phyloP scores from a whole-genome alignment of 2,888 invertebrate species.

The Scaptomyza flava region DNA sequence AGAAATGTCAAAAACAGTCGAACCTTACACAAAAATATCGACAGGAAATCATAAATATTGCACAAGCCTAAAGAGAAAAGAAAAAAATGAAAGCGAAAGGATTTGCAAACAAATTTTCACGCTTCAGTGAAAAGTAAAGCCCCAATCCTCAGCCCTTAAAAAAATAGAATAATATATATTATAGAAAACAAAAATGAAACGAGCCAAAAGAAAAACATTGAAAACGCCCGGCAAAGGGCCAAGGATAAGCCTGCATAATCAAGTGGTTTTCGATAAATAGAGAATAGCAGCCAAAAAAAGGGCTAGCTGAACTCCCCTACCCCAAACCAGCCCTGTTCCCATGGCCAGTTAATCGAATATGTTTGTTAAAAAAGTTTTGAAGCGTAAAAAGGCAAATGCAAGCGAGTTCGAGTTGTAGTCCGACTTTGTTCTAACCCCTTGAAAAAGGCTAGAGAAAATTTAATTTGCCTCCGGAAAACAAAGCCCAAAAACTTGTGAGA shows the following conservation, averaged over 20 bases:
- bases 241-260: slow-evolving; percentile 80
- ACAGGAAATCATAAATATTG: slow-evolving; percentile 69
- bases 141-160: slow-evolving; percentile 12
- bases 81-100: slow-evolving; percentile 47
- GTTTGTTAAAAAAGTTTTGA: slow-evolving; percentile 75
- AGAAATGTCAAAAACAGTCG: slow-evolving; percentile 22
- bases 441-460: slow-evolving; percentile 51
- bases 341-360: slow-evolving; percentile 74
- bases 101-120: slow-evolving; percentile 71
- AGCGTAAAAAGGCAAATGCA: slow-evolving; percentile 69
- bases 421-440: slow-evolving; percentile 29
- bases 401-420: slow-evolving; percentile 5
- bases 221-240: slow-evolving; percentile 50
- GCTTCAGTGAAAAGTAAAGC: slow-evolving; percentile 64
- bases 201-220: slow-evolving; percentile 51
- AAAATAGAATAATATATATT: slow-evolving; percentile 32
- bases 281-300: slow-evolving; percentile 51
- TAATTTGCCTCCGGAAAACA: slow-evolving; percentile 61
- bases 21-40: slow-evolving; percentile 39
- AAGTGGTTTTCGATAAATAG: slow-evolving; percentile 81
- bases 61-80: slow-evolving; percentile 38
- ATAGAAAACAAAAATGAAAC: slow-evolving; percentile 49
- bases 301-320: slow-evolving; percentile 5
- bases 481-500: slow-evolving; percentile 35
- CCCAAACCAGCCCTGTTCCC: slow-evolving; percentile 16